These are phyloP conservation scores for Microctenopoma stevenorrisi DNA, from an alignment of 2,797 vertebrate species.

Conservation along the genomic window DNA sequence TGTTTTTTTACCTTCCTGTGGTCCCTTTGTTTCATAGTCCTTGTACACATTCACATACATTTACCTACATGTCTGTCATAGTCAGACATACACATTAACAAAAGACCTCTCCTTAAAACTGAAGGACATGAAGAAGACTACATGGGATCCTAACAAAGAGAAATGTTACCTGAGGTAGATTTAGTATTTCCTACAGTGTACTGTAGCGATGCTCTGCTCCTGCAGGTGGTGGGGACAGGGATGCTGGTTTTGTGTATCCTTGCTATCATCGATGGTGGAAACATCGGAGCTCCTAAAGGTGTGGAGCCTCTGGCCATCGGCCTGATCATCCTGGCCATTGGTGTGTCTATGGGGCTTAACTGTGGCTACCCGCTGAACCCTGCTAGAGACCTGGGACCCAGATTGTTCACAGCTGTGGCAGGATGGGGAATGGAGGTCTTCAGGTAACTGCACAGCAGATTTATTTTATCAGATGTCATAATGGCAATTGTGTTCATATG, in stretches of 20 bases:
- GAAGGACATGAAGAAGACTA: not conserved
- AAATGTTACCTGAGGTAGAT: not conserved
- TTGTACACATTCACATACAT: too few species aligned
- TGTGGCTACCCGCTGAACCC: conserved; percentile 96
- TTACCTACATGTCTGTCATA: too few species aligned
- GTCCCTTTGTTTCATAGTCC: too few species aligned
- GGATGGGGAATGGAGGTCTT: conserved; percentile 97
- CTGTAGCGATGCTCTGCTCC: not conserved
- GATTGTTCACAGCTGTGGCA: conserved; percentile 92
- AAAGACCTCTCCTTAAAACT: not conserved
- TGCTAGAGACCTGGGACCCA: conserved; percentile 92
- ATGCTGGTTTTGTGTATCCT: conserved; percentile 91
- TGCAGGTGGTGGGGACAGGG: conserved; percentile 91
- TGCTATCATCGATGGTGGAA: conserved; percentile 91
- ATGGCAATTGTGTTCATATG: too few species aligned
- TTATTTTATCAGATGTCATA: too few species aligned
- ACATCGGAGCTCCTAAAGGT: conserved; percentile 89
- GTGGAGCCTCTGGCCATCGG: conserved; percentile 91
- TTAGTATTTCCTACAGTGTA: not conserved
- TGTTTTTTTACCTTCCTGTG: too few species aligned
- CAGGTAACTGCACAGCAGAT: conserved; percentile 82
- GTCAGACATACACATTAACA: not conserved
- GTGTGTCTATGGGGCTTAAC: conserved; percentile 93
- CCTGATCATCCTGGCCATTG: conserved; percentile 89
- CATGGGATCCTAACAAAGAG: not conserved